phyloP scores from a whole-genome alignment of 2,797 vertebrate species.

The Antrozous pallidus region DNA sequence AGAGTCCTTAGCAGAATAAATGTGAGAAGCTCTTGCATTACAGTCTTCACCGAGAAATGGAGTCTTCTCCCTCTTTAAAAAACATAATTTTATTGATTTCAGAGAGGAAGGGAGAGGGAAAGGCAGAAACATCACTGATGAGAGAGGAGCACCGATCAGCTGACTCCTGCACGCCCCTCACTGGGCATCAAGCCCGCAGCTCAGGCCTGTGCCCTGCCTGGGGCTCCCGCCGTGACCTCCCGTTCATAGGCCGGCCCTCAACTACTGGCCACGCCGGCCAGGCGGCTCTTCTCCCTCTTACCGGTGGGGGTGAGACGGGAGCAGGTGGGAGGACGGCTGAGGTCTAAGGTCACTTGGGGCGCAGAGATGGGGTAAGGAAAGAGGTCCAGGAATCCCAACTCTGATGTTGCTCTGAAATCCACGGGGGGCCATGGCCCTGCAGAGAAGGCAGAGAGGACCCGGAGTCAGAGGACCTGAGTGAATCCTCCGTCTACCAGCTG shows the following conservation, averaged over 20 bases:
- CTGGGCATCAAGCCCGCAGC: no score
- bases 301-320: background rate
- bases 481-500: background rate
- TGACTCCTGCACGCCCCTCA: no score
- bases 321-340: background rate
- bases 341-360: background rate
- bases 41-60: background rate
- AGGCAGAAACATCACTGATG: no score
- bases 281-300: background rate
- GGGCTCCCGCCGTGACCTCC: no score
- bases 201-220: no score
- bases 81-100: no score
- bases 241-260: no score
- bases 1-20: background rate
- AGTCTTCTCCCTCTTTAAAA: background rate
- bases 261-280: no score
- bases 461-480: no score
- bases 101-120: no score
- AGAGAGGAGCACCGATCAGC: no score
- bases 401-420: background rate
- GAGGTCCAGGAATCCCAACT: background rate
- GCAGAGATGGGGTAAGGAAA: background rate
- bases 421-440: no score
- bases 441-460: background rate
- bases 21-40: background rate